Conservation (phyloP, 2,888 invertebrate genomes). For the Drosophila emarginata region DNA sequence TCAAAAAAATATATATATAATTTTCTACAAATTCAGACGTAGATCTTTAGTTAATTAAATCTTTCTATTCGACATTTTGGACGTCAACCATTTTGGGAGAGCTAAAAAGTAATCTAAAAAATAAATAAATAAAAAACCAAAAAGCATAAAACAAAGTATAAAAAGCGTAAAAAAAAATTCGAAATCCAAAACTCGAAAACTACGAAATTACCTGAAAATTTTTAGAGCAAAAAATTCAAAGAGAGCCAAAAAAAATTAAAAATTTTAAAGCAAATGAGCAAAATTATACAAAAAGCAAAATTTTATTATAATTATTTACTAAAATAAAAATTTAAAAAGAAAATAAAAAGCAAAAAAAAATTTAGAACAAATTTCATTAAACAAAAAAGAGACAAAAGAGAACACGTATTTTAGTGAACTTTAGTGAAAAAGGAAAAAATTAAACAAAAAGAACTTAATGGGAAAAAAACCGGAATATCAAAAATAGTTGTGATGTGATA, state of each 20-base stretch:
- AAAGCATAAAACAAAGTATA: background rate
- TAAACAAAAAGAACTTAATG: constrained; percentile 30
- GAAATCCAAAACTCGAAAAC: constrained; percentile 59
- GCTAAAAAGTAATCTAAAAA: background rate
- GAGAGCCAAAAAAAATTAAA: constrained; percentile 43
- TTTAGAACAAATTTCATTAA: constrained; percentile 28
- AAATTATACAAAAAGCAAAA: constrained; percentile 71
- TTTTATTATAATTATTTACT: constrained; percentile 70
- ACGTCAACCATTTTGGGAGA: constrained; percentile 55
- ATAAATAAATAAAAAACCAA: background rate
- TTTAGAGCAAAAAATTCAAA: constrained; percentile 55
- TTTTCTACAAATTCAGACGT: constrained; percentile 79
- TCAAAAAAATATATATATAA: constrained; percentile 44
- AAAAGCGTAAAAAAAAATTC: constrained; percentile 51
- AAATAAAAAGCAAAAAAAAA: constrained; percentile 34
- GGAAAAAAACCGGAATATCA: constrained; percentile 58
- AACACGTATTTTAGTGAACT: constrained; percentile 27
- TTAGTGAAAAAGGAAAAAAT: constrained; percentile 39
- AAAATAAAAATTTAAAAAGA: constrained; percentile 29
- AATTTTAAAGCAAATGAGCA: constrained; percentile 38
- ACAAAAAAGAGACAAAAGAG: constrained; percentile 34
- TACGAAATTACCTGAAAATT: constrained; percentile 81
- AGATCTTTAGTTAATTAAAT: constrained; percentile 62
- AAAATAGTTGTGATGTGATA: constrained; percentile 75
- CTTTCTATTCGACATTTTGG: constrained; percentile 66